Evolutionary conservation across 2,888 invertebrate genomes (phyloP).

Genomic region (Helicoverpa assulta): DNA sequence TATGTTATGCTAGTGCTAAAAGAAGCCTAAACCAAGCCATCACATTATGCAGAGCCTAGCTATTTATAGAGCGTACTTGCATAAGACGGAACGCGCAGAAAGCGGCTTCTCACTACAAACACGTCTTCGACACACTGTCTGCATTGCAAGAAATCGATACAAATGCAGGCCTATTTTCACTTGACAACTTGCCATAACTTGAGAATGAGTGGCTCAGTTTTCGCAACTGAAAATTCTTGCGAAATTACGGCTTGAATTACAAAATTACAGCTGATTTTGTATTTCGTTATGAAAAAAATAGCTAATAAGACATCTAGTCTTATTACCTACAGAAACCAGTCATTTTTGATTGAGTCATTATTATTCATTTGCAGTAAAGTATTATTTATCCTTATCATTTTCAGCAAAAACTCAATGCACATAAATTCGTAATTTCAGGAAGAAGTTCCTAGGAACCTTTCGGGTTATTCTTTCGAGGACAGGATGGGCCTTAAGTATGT

Average conservation of each 20-base stretch:
- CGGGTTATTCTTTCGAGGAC: too few species aligned
- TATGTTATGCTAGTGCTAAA: background rate
- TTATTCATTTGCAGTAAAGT: too few species aligned
- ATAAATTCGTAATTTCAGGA: too few species aligned
- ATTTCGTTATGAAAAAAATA: too few species aligned
- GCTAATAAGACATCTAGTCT: too few species aligned
- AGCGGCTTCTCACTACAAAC: conserved; percentile 56
- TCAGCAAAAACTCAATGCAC: too few species aligned
- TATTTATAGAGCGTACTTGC: conserved; percentile 57
- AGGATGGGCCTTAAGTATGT: too few species aligned
- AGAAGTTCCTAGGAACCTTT: too few species aligned
- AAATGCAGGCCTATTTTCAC: conserved; percentile 46
- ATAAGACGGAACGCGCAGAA: conserved; percentile 55
- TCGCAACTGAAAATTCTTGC: background rate
- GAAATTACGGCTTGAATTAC: background rate
- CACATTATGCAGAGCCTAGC: conserved; percentile 43
- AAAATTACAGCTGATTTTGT: too few species aligned
- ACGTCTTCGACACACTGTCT: conserved; percentile 58
- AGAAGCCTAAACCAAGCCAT: conserved; percentile 23
- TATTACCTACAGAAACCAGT: too few species aligned
- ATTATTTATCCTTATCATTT: too few species aligned
- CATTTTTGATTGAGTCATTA: too few species aligned
- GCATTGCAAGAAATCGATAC: conserved; percentile 56
- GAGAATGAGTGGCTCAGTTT: background rate
- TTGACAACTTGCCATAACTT: conserved; percentile 11